Percentiles rank a stretch among this genome's conserved stretches.
These are phyloP conservation scores for Karalla daura DNA, from an alignment of 2,797 vertebrate genomes.

Conservation along the genomic window DNA sequence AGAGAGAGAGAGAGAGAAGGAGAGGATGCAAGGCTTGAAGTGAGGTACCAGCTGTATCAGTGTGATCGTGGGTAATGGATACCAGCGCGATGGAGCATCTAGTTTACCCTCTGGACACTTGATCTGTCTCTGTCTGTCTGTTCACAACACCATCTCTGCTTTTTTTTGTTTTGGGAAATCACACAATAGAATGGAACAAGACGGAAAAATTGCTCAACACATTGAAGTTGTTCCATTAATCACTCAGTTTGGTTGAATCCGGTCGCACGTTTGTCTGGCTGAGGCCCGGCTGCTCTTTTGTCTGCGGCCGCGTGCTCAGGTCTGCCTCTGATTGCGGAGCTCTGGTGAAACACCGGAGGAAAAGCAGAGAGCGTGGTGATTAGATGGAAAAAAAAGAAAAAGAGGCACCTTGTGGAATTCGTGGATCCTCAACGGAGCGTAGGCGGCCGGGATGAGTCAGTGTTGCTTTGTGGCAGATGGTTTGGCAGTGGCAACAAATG, in stretches of 20 bases:
- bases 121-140: slow-evolving; percentile 57
- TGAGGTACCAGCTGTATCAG: slow-evolving; percentile 34
- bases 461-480: slow-evolving; percentile 71
- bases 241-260: too few relatives aligned
- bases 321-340: slow-evolving; percentile 42
- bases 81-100: slow-evolving; percentile 54
- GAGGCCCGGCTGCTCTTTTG: slow-evolving; percentile 29
- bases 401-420: slow-evolving; percentile 58
- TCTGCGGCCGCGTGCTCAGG: slow-evolving; percentile 46
- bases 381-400: slow-evolving; percentile 55
- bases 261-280: slow-evolving; percentile 7
- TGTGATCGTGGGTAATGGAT: slow-evolving; percentile 66
- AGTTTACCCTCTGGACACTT: slow-evolving; percentile 56
- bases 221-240: too few relatives aligned
- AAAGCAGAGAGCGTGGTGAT: slow-evolving; percentile 37
- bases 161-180: slow-evolving; percentile 20
- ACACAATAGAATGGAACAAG: background rate
- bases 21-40: slow-evolving; percentile 18
- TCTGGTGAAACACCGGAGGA: slow-evolving; percentile 7
- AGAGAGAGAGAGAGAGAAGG: slow-evolving; percentile 6
- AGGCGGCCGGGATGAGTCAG: slow-evolving; percentile 71
- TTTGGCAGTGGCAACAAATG: slow-evolving; percentile 63
- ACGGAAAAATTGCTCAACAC: background rate
- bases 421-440: slow-evolving; percentile 57
- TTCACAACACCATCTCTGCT: slow-evolving; percentile 18